phyloP scores from a whole-genome alignment of 2,113 vertebrate species.

The Nesoenas mayeri region DNA sequence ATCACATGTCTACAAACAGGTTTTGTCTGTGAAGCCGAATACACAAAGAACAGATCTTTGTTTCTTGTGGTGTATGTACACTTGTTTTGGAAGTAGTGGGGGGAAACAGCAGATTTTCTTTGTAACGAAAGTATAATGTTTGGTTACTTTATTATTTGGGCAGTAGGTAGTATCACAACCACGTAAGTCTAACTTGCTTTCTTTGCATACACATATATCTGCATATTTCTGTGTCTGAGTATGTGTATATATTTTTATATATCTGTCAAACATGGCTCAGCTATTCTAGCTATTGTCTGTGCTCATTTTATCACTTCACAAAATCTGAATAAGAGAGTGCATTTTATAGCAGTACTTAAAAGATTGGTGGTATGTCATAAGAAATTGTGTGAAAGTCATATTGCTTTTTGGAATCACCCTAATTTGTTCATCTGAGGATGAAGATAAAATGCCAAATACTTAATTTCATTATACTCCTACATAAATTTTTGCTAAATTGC shows the following conservation, averaged over 20 bases:
- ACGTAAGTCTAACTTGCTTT: not conserved
- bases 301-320: accelerated
- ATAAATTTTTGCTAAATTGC: not conserved
- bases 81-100: not conserved
- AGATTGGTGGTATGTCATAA: not conserved
- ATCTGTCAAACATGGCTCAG: not conserved
- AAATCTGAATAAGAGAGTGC: not conserved
- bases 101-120: not conserved
- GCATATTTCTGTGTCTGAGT: not conserved
- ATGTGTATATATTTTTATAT: not conserved
- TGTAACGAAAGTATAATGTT: not conserved
- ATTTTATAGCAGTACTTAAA: not conserved
- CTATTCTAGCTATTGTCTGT: not conserved
- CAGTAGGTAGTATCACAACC: not conserved
- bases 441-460: not conserved
- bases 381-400: not conserved
- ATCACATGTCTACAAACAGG: not conserved
- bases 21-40: not conserved
- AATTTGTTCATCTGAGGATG: not conserved
- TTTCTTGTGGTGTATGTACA: not conserved
- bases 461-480: not conserved
- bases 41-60: not conserved
- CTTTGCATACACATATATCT: not conserved
- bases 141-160: not conserved
- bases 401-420: not conserved